Percentiles rank a stretch among this genome's conserved stretches.
phyloP scores from a whole-genome alignment of 2,888 invertebrate species.

The Rhagophthalmus giganteus region DNA sequence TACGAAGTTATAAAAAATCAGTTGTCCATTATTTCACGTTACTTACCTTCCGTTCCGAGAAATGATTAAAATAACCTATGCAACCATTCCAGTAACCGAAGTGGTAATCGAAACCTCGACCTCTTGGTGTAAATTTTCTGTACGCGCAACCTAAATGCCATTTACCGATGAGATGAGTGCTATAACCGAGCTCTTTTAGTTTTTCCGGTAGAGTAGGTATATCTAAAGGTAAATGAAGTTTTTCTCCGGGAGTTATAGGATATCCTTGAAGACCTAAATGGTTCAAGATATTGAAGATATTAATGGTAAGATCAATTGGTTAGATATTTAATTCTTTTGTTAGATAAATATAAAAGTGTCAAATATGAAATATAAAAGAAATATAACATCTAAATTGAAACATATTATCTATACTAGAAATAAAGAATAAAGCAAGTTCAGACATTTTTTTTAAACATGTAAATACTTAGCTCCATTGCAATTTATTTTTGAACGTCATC shows the following conservation, averaged over 20 bases:
- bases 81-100: slow-evolving; percentile 84
- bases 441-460: no score
- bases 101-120: slow-evolving; percentile 77
- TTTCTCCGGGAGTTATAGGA: slow-evolving; percentile 68
- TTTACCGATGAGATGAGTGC: slow-evolving; percentile 78
- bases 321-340: no score
- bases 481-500: no score
- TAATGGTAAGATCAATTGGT: no score
- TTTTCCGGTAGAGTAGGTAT: slow-evolving; percentile 61
- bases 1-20: neutral
- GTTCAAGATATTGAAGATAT: neutral
- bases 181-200: slow-evolving; percentile 68
- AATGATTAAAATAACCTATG: slow-evolving; percentile 71
- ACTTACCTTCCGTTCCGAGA: neutral
- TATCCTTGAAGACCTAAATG: slow-evolving; percentile 67
- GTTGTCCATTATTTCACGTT: neutral
- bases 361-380: no score
- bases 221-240: slow-evolving; percentile 67
- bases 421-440: no score
- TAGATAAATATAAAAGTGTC: no score
- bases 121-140: slow-evolving; percentile 67
- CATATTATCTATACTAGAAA: no score
- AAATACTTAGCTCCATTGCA: no score
- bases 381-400: no score
- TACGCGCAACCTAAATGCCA: slow-evolving; percentile 82